Base-by-base conservation (phyloP, 2,888 invertebrate genomes). In the Gymnocheta viridis region DNA sequence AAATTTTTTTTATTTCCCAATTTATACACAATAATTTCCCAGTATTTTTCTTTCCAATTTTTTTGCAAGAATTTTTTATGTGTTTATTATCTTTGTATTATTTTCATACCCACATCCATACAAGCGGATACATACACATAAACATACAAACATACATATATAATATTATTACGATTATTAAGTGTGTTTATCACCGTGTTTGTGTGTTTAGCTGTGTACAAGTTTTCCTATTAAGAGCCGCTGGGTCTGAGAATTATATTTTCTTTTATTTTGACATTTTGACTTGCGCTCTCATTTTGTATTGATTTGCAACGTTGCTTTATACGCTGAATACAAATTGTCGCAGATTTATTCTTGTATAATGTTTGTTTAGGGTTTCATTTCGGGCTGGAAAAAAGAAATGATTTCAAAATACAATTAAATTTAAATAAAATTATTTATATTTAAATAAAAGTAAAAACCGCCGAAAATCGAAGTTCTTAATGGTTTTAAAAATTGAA, bases 251-350 rank as follows among this genome's bases (percentile, higher is more conserved):
- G 19, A 44, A 51, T 58, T 51, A 1, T 35, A 29, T 54, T 70
- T 73, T 4, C 32, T 66, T 73, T 67, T 35, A 17, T 44, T 82
- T 70, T 72, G 1, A 14, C 1, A 51, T 62, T 81, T 62, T 85
- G 86, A 85, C 86, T 72, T 86, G 86, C 86, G 86, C 86, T 82
- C 82, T 85, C 72, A 54, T 49, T 84, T 72, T 80, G 54, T 86
- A 86, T 86, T 86, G 86, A 86, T 86, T 80, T 76, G 56, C 54
- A 76, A 67, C n/a, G 35, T 17, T 2, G 0, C 4, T 49, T 27
- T 49, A 35, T 64, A 64, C 64, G 32, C 22, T 54, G n/a, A 70
- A 14, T 2, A 41, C 19, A 51, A 60, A 66, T n/a, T 76, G 35
- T 58, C 27, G 49, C 22, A 58, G 56, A 35, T 24, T 14, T 76